phyloP scores from a whole-genome alignment of 2,797 vertebrate genomes.

The Hyperoplus lanceolatus region DNA sequence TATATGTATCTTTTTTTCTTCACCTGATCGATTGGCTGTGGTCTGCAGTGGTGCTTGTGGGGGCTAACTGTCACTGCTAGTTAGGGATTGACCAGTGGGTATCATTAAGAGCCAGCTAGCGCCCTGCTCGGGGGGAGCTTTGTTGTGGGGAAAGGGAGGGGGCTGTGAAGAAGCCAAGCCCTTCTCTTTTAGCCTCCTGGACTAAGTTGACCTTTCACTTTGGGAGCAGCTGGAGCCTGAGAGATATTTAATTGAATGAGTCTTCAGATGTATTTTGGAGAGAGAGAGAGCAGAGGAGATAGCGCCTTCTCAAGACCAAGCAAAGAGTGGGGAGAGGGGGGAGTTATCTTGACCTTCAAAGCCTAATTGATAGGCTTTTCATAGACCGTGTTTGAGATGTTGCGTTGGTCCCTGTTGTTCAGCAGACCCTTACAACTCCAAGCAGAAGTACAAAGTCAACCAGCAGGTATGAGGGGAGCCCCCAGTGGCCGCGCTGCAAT shows the following conservation, averaged over 20 bases:
- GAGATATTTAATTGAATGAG: conserved; percentile 98
- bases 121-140: conserved; percentile 80
- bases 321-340: conserved; percentile 63
- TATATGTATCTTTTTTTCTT: conserved; percentile 86
- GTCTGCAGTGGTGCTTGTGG: conserved; percentile 92
- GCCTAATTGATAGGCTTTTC: conserved; percentile 91
- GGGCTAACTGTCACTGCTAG: conserved; percentile 90
- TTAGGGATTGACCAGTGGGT: conserved; percentile 94
- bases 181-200: conserved; percentile 90
- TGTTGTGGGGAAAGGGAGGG: conserved; percentile 78
- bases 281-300: conserved; percentile 70
- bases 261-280: conserved; percentile 93
- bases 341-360: conserved; percentile 91
- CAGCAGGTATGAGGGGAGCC: conserved; percentile 83
- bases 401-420: conserved; percentile 82
- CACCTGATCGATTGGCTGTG: conserved; percentile 91
- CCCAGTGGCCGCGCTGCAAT: conserved; percentile 81
- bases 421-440: conserved; percentile 87
- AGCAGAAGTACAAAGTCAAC: conserved; percentile 87
- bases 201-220: conserved; percentile 97
- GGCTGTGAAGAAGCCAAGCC: conserved; percentile 81
- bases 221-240: conserved; percentile 92
- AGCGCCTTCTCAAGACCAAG: conserved; percentile 79
- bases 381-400: conserved; percentile 86
- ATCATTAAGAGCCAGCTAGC: conserved; percentile 91